Conservation (phyloP, 2,113 vertebrate genomes). For the Brachionichthys hirsutus region DNA sequence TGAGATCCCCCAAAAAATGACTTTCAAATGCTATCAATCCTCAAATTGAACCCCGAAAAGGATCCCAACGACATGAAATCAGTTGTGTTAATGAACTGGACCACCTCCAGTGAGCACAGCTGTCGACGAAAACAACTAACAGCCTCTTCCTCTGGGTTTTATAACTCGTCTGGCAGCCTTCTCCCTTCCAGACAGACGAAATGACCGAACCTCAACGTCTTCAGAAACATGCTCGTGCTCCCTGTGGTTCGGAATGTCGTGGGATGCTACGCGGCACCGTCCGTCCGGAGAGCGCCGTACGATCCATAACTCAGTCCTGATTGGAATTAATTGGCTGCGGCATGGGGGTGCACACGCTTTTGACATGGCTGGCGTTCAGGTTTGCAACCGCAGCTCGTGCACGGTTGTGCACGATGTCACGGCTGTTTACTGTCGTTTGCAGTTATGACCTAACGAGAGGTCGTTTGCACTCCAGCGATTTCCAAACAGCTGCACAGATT, state of each 20-base stretch:
- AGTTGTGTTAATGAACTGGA: not conserved
- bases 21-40: too few relatives aligned
- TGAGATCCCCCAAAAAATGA: not conserved
- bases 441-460: conserved; percentile 1
- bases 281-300: conserved; percentile 13
- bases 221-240: conserved; percentile 7
- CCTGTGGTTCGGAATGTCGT: conserved; percentile 20
- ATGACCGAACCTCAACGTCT: conserved; percentile 15
- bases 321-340: conserved; percentile 61
- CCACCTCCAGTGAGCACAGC: not conserved
- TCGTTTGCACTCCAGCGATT: not conserved
- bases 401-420: conserved; percentile 42
- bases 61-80: too few relatives aligned
- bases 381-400: conserved; percentile 23
- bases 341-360: conserved; percentile 25
- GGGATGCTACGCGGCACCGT: not conserved
- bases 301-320: conserved; percentile 69
- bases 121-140: not conserved
- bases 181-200: not conserved
- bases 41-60: too few relatives aligned
- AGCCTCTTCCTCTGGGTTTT: conserved; percentile 1
- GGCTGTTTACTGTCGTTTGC: conserved; percentile 7
- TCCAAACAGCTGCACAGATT: not conserved
- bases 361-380: conserved; percentile 4
- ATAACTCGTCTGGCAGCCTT: conserved; percentile 1